These are phyloP conservation scores for Bilobella aurantiaca DNA, from an alignment of 1,140 invertebrate species.

Conservation along the genomic window DNA sequence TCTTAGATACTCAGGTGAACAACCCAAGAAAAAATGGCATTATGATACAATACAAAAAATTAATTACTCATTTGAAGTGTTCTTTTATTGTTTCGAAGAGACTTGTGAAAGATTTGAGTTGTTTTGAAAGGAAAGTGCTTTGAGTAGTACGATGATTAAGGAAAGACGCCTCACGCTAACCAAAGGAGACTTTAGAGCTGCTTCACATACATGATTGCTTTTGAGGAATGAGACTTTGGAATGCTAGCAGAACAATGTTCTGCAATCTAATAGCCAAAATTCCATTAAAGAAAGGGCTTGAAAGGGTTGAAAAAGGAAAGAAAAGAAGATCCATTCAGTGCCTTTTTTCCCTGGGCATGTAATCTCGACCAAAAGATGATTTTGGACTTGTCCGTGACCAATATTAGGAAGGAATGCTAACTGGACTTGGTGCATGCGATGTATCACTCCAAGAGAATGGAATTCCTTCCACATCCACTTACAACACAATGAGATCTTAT, in stretches of 20 bases:
- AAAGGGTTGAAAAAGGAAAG: background rate
- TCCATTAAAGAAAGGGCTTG: background rate
- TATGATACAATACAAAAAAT: no score
- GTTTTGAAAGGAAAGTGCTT: no score
- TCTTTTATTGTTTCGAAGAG: no score
- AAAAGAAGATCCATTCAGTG: background rate
- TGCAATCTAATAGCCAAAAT: slow-evolving; percentile 12
- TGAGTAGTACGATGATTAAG: no score
- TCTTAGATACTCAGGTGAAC: no score
- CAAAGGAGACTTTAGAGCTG: no score
- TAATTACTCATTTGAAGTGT: no score
- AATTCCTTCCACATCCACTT: background rate
- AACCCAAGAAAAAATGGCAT: no score
- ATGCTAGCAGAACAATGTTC: slow-evolving; percentile 24
- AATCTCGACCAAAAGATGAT: background rate
- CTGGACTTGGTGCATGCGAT: background rate
- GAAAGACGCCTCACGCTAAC: background rate
- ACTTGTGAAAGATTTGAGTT: no score
- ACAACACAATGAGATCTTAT: no score
- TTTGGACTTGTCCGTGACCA: slow-evolving; percentile 2
- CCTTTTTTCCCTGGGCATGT: no score
- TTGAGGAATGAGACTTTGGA: slow-evolving; percentile 11
- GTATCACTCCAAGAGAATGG: background rate
- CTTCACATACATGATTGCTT: slow-evolving; percentile 1
- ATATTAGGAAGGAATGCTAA: background rate